A percentile compares a stretch with the other conserved stretches of the same genome.
phyloP scores from a whole-genome alignment of 2,113 vertebrate genomes.

The Tricholaema leucomelas region DNA sequence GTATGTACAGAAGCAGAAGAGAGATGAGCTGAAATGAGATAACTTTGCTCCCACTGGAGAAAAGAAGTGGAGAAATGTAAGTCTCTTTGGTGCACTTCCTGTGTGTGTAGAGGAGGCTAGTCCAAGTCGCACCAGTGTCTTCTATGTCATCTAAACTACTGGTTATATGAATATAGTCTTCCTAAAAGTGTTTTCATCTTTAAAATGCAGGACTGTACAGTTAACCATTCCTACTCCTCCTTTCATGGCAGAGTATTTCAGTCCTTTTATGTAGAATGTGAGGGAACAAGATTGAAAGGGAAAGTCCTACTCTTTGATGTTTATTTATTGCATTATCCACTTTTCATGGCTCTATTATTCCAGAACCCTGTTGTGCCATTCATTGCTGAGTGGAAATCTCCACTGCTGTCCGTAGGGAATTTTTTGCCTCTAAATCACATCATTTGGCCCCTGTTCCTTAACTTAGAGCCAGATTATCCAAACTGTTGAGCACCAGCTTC shows the following conservation, averaged over 20 bases:
- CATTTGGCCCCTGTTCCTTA: slow-evolving; percentile 37
- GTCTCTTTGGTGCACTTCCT: neutral
- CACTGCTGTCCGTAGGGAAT: slow-evolving; percentile 27
- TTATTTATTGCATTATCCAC: slow-evolving; percentile 45
- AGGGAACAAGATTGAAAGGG: neutral
- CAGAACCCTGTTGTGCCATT: slow-evolving; percentile 24
- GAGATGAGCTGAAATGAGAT: neutral
- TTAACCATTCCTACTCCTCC: neutral
- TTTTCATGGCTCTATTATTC: slow-evolving; percentile 44
- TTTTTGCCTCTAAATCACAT: slow-evolving; percentile 24
- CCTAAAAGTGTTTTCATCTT: neutral
- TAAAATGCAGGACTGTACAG: neutral
- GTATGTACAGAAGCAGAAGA: neutral
- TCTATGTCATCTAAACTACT: neutral
- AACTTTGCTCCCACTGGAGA: neutral
- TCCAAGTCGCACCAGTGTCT: neutral
- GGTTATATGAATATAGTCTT: neutral
- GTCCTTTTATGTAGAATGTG: neutral
- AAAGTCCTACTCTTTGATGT: slow-evolving; percentile 35
- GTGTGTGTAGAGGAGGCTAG: neutral
- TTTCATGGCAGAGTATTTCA: neutral
- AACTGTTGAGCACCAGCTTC: slow-evolving; percentile 17
- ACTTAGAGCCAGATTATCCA: slow-evolving; percentile 18
- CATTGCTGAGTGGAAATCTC: slow-evolving; percentile 20
- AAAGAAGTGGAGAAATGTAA: neutral